Conservation (phyloP, 2,888 invertebrate species). For the Apotomis capreana region DNA sequence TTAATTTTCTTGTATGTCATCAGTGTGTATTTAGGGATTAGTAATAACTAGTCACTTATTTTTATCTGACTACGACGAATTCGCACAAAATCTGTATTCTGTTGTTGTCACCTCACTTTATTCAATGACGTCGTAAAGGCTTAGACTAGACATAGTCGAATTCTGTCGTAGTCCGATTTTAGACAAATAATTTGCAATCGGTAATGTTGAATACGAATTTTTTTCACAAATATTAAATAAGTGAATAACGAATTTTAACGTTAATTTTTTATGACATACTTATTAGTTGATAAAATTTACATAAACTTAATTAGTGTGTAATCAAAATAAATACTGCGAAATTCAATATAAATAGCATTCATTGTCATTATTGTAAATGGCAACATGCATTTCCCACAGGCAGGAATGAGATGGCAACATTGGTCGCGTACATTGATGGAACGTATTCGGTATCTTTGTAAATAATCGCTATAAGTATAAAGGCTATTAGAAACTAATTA, state of each 20-base stretch:
- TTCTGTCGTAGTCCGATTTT: slow-evolving; percentile 27
- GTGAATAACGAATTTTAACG: slow-evolving; percentile 66
- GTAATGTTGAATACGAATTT: slow-evolving; percentile 41
- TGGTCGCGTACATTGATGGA: slow-evolving; percentile 43
- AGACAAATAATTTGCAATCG: slow-evolving; percentile 41
- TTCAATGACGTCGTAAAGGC: slow-evolving; percentile 12
- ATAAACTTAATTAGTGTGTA: slow-evolving; percentile 29
- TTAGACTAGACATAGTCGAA: slow-evolving; percentile 23
- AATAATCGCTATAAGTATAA: slow-evolving; percentile 75
- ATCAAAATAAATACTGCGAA: slow-evolving; percentile 20
- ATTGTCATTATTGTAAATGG: slow-evolving; percentile 35
- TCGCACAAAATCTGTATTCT: neutral
- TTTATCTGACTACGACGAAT: slow-evolving; percentile 11
- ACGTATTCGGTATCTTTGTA: slow-evolving; percentile 68
- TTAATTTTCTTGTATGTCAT: neutral
- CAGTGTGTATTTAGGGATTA: slow-evolving; percentile 11
- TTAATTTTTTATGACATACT: slow-evolving; percentile 54
- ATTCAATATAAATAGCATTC: slow-evolving; percentile 34
- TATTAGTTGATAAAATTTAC: slow-evolving; percentile 49
- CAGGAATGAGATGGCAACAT: slow-evolving; percentile 11
- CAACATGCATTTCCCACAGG: slow-evolving; percentile 14
- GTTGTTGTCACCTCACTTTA: slow-evolving; percentile 1
- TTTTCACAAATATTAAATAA: slow-evolving; percentile 48
- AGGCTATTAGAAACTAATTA: slow-evolving; percentile 73
- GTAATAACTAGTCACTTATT: neutral